Conservation (phyloP, 2,888 invertebrate species). For the Andricus curvator region DNA sequence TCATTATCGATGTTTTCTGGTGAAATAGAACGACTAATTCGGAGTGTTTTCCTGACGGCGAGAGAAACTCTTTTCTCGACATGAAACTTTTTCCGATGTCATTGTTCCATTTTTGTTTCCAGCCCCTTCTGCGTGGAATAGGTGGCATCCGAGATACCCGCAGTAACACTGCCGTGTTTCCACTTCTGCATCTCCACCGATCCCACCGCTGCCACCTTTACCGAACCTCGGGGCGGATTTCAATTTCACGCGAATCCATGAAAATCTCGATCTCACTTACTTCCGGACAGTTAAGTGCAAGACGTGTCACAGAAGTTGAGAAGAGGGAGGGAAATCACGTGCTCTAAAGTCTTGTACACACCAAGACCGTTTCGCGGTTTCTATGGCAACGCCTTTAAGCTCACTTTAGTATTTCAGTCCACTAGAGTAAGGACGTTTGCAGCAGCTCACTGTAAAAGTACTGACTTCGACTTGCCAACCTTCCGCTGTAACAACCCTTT, state of each 20-base stretch:
- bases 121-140: constrained; percentile 1
- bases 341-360: constrained; percentile 46
- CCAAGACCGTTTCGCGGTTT: constrained; percentile 54
- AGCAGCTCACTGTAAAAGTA: constrained; percentile 49
- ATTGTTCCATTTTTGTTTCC: constrained; percentile 27
- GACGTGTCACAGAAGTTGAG: constrained; percentile 49
- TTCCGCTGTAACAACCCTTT: constrained; percentile 51
- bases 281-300: constrained; percentile 60
- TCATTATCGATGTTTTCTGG: too few relatives aligned
- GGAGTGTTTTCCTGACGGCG: not conserved
- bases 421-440: constrained; percentile 49
- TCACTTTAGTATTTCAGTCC: constrained; percentile 68
- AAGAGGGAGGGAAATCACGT: constrained; percentile 43
- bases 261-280: constrained; percentile 62
- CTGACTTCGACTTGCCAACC: constrained; percentile 45
- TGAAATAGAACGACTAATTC: not conserved
- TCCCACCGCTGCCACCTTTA: not conserved
- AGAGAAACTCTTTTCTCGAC: not conserved
- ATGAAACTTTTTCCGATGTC: not conserved
- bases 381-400: constrained; percentile 71
- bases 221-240: constrained; percentile 45
- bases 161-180: not conserved
- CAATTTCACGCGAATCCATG: constrained; percentile 56
- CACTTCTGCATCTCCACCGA: constrained; percentile 14
- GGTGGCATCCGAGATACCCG: not conserved